Evolutionary conservation across 2,113 vertebrate genomes (phyloP).

Genomic region (Hepsetus odoe): DNA sequence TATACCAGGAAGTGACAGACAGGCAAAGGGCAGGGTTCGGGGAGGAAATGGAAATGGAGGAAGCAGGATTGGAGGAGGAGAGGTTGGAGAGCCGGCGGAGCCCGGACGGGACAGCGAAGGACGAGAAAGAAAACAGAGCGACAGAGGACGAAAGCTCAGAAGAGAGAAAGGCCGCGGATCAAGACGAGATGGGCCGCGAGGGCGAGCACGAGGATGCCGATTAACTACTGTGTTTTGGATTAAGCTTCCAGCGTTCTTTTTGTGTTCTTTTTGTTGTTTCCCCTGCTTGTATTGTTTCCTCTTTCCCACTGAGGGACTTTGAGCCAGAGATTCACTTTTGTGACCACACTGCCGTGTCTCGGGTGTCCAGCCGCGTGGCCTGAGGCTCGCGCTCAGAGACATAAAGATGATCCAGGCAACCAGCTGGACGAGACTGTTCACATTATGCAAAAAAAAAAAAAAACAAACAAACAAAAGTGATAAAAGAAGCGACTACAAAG

Average conservation of each 20-base stretch:
- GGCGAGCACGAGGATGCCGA: constrained; percentile 73
- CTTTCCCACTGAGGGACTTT: constrained; percentile 79
- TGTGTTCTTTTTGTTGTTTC: constrained; percentile 61
- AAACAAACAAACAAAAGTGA: constrained; percentile 50
- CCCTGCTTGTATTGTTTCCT: constrained; percentile 55
- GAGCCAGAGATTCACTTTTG: constrained; percentile 85
- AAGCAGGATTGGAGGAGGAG: constrained; percentile 88
- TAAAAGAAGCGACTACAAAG: constrained; percentile 58
- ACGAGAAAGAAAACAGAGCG: constrained; percentile 80
- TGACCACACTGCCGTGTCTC: constrained; percentile 88
- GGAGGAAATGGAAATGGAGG: constrained; percentile 86
- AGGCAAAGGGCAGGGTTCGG: constrained; percentile 84
- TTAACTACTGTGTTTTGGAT: constrained; percentile 86
- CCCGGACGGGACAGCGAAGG: constrained; percentile 82
- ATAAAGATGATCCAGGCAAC: constrained; percentile 68
- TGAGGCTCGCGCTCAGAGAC: constrained; percentile 86
- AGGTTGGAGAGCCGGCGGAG: constrained; percentile 84
- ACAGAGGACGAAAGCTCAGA: constrained; percentile 74
- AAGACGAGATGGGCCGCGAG: constrained; percentile 79
- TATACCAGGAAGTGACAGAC: constrained; percentile 82
- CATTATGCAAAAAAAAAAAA: constrained; percentile 86
- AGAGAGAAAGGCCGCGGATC: neutral
- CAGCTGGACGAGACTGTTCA: constrained; percentile 76
- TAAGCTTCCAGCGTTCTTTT: constrained; percentile 79
- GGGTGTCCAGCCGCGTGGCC: constrained; percentile 85